These are phyloP conservation scores for Menidia beryllina DNA, from an alignment of 2,113 vertebrate species.

Conservation along the genomic window DNA sequence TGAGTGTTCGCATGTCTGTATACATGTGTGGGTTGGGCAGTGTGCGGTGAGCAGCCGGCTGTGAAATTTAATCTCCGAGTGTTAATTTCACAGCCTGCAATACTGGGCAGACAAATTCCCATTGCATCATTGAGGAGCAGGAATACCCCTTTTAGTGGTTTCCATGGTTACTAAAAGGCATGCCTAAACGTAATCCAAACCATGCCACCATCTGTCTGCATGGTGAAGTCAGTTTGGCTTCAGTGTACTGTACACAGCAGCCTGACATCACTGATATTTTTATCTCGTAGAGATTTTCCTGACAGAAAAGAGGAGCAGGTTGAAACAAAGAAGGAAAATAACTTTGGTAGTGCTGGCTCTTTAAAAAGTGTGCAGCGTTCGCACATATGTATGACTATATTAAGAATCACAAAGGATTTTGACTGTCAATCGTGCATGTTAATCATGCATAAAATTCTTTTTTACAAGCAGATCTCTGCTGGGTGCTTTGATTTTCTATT, in stretches of 20 bases:
- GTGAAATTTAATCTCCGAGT: slow-evolving; percentile 70
- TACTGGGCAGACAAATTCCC: slow-evolving; percentile 51
- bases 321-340: too few relatives aligned
- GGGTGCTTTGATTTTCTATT: neutral
- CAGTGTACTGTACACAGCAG: slow-evolving; percentile 4
- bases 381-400: too few relatives aligned
- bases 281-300: too few relatives aligned
- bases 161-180: slow-evolving; percentile 53
- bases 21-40: slow-evolving; percentile 27
- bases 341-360: too few relatives aligned
- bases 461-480: neutral
- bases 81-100: slow-evolving; percentile 66
- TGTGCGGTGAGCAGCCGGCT: slow-evolving; percentile 45
- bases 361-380: too few relatives aligned
- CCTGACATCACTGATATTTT: neutral
- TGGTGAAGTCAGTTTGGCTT: slow-evolving; percentile 29
- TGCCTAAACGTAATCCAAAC: slow-evolving; percentile 61
- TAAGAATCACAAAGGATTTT: too few relatives aligned
- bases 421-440: too few relatives aligned
- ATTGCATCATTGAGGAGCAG: slow-evolving; percentile 39
- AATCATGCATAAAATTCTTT: too few relatives aligned
- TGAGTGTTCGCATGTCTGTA: slow-evolving; percentile 12
- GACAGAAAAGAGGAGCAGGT: too few relatives aligned
- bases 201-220: slow-evolving; percentile 42
- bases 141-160: slow-evolving; percentile 36